Conservation (phyloP, 1,140 invertebrate species). For the Sesamia nonagrioides region DNA sequence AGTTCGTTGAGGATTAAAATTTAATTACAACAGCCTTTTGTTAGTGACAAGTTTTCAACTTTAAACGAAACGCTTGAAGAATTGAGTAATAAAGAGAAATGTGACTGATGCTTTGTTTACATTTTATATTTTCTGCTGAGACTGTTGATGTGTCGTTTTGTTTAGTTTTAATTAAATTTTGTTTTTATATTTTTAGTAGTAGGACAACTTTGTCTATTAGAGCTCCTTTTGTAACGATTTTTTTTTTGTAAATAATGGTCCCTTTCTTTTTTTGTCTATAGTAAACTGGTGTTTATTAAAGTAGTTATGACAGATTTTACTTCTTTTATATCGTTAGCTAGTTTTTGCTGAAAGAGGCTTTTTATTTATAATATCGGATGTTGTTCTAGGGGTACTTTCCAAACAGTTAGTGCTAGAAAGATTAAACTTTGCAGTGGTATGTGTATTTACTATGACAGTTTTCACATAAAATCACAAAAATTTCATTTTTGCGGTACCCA, state of each 20-base stretch:
- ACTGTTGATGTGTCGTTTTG: conserved; percentile 7
- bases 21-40: conserved; percentile 53
- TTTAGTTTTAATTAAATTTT: conserved; percentile 35
- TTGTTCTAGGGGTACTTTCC: no score
- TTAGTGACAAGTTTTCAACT: conserved; percentile 44
- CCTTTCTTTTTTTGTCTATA: no score
- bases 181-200: background rate
- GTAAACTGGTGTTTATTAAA: no score
- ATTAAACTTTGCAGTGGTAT: no score
- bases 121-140: conserved; percentile 4
- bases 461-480: no score
- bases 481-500: no score
- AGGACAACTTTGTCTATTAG: background rate
- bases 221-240: conserved; percentile 2
- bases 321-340: no score
- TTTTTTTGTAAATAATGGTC: background rate
- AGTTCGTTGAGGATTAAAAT: conserved; percentile 56
- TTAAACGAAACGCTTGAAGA: conserved; percentile 25
- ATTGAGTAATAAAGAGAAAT: conserved; percentile 42
- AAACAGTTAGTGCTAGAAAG: no score
- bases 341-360: no score
- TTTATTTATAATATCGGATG: no score
- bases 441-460: no score
- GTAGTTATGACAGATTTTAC: no score
- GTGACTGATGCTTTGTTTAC: conserved; percentile 20